Evolutionary conservation across 2,113 vertebrate species (phyloP).

Genomic region (Dolichallabes microphthalmus): DNA sequence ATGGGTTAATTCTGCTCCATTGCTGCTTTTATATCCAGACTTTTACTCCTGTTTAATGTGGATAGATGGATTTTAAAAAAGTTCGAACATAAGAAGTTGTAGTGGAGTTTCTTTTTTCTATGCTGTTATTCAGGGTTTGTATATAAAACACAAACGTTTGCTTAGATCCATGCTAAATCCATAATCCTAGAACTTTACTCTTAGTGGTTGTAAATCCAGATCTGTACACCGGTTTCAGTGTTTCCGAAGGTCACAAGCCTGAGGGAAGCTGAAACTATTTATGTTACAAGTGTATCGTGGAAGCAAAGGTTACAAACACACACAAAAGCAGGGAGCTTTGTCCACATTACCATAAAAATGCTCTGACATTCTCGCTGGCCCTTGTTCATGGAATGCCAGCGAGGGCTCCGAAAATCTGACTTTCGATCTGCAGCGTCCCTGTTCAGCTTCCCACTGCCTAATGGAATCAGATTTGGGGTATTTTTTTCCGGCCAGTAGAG

Average conservation of each 20-base stretch:
- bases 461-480: neutral
- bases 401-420: neutral
- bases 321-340: neutral
- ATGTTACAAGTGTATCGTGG: slow-evolving; percentile 4
- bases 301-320: slow-evolving; percentile 5
- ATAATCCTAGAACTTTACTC: neutral
- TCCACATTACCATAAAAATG: slow-evolving; percentile 13
- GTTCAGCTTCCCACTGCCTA: neutral
- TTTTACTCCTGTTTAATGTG: neutral
- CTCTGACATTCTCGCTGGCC: slow-evolving; percentile 7
- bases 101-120: neutral
- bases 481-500: slow-evolving; percentile 2
- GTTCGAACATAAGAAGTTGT: neutral
- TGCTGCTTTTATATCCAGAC: neutral
- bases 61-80: too few relatives aligned
- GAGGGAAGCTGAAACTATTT: slow-evolving; percentile 22
- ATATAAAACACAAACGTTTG: neutral
- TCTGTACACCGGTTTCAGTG: neutral
- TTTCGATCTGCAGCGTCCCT: neutral
- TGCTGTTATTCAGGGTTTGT: neutral
- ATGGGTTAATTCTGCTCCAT: neutral
- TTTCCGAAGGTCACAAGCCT: slow-evolving; percentile 20
- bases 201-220: neutral
- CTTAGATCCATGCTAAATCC: neutral
- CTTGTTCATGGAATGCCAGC: neutral